Evolutionary conservation across 2,797 vertebrate genomes (phyloP), one percentile per base, ranked within the genome.

Genomic region (Cetoscarus ocellatus): DNA sequence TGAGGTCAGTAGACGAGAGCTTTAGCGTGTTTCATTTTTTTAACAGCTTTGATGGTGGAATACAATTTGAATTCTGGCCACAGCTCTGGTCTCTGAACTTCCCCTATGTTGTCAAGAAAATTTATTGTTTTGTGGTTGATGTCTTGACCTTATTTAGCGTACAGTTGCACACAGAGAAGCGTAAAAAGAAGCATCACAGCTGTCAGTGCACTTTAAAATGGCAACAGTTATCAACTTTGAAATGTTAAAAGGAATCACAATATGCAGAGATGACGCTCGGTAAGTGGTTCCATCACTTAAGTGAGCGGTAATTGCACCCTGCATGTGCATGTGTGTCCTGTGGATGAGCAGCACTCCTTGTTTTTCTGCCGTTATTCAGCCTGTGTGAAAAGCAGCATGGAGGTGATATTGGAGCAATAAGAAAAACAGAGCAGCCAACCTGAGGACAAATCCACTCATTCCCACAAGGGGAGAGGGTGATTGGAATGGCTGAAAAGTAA

Each of bases 401-500:
- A 80, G 70, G 62, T 70, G 66, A 85, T 72, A 63, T 45, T 71
- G 48, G 18, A 69, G 76, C 53, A 74, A 70, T 77, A 67, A 75
- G 58, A 74, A 70, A 71, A 73, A 54, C 27, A 73, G 69, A 79
- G 69, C 9, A 67, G 34, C 39, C 43, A 83, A 68, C 52, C 71
- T 58, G 17, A 76, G 54, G 57, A 74, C 75, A 83, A 87, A 88
- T 84, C 83, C 75, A 83, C 67, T 63, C 55, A 78, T 79, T 89
- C 80, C 77, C 82, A 66, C 54, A 74, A 76, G 77, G 59, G 72
- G 55, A 72, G 67, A 68, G 45, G 75, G 67, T 68, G 83, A 88
- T 86, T 80, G 70, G 72, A 84, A 88, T 62, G 73, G 83, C 67
- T 82, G 72, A 66, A 75, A 92, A 91, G 84, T 80, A 86, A 90